phyloP scores from a whole-genome alignment of 2,113 vertebrate species.

The Oreamnos americanus region DNA sequence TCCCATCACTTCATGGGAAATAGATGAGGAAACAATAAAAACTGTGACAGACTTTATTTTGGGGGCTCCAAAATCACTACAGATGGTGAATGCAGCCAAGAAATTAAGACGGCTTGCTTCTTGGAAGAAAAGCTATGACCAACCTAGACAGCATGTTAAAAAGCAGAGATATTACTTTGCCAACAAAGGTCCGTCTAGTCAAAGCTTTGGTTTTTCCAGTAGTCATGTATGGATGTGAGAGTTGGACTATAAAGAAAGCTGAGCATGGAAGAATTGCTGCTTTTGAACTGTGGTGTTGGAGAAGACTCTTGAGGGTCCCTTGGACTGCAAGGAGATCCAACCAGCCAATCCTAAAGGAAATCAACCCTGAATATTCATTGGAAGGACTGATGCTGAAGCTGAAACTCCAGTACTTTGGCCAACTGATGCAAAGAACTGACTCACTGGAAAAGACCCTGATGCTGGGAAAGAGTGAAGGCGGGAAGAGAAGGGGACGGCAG shows the following conservation, averaged over 20 bases:
- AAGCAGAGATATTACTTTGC: neutral
- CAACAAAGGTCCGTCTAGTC: neutral
- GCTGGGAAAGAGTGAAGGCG: neutral
- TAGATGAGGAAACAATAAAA: neutral
- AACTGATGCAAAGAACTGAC: neutral
- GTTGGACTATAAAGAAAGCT: neutral
- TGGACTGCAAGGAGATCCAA: neutral
- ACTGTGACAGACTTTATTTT: neutral
- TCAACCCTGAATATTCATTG: neutral
- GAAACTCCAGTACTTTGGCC: neutral
- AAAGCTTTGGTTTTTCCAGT: neutral
- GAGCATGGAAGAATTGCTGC: fast-evolving
- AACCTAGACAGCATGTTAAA: neutral
- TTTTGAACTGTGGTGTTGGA: neutral
- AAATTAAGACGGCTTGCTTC: fast-evolving
- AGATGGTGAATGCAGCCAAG: neutral
- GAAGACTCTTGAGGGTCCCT: neutral
- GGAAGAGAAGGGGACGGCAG: neutral
- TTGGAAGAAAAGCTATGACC: neutral
- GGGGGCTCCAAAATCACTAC: neutral
- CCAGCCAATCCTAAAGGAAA: neutral
- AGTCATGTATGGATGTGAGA: neutral
- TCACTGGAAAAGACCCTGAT: neutral
- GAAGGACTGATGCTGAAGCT: neutral
- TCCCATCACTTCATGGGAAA: neutral